A percentile compares a stretch with the other conserved stretches of the same genome.
These are phyloP conservation scores for Paraplagusia blochii DNA, from an alignment of 2,113 vertebrate species.

Conservation along the genomic window DNA sequence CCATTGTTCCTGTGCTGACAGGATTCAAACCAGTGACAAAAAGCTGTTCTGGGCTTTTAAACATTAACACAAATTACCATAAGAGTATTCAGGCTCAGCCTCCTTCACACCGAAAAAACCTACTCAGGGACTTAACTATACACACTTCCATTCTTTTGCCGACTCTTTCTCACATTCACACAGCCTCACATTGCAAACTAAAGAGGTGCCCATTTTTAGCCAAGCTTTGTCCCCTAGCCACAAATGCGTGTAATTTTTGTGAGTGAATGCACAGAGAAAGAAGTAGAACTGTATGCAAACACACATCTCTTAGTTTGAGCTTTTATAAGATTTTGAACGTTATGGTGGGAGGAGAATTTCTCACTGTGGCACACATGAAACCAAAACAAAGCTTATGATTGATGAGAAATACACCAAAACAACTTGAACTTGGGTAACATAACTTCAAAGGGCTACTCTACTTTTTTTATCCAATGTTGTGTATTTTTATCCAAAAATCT, in stretches of 20 bases:
- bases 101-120: slow-evolving; percentile 59
- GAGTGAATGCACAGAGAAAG: slow-evolving; percentile 41
- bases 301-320: slow-evolving; percentile 52
- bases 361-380: slow-evolving; percentile 54
- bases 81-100: slow-evolving; percentile 56
- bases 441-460: neutral
- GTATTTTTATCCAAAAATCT: too few relatives aligned
- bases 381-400: slow-evolving; percentile 25
- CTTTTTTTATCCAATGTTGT: too few relatives aligned
- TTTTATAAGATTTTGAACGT: slow-evolving; percentile 57
- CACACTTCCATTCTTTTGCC: slow-evolving; percentile 68
- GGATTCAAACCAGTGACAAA: slow-evolving; percentile 63
- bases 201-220: slow-evolving; percentile 43
- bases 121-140: slow-evolving; percentile 63
- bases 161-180: slow-evolving; percentile 38
- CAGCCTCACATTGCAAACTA: slow-evolving; percentile 39
- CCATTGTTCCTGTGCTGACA: slow-evolving; percentile 69
- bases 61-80: slow-evolving; percentile 76
- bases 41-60: slow-evolving; percentile 59
- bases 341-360: slow-evolving; percentile 56
- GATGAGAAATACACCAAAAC: slow-evolving; percentile 19
- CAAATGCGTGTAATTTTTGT: slow-evolving; percentile 71
- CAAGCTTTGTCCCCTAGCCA: slow-evolving; percentile 63
- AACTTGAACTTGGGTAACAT: slow-evolving; percentile 13
- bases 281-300: slow-evolving; percentile 59